phyloP scores from a whole-genome alignment of 2,797 vertebrate genomes.

The Hybognathus amarus region DNA sequence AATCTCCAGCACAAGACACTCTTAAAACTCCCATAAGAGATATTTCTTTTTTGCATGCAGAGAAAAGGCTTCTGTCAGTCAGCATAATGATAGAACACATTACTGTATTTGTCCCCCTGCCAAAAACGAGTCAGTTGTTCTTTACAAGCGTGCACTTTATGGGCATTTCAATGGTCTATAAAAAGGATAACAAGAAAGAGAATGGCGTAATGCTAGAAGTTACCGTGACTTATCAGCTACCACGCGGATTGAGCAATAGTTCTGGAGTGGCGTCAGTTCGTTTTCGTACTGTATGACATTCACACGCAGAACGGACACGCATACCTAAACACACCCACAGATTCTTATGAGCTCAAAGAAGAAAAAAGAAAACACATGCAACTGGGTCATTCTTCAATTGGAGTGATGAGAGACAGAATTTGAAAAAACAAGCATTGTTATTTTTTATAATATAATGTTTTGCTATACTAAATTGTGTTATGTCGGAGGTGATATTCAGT shows the following conservation, averaged over 20 bases:
- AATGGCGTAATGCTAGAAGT: neutral
- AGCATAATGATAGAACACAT: neutral
- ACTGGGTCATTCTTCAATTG: neutral
- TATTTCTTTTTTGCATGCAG: neutral
- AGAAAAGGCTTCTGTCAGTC: neutral
- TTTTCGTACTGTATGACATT: neutral
- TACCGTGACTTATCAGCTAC: constrained; percentile 18
- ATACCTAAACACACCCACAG: constrained; percentile 27
- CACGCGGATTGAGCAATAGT: neutral
- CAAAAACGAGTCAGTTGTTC: constrained; percentile 7
- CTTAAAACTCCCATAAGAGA: neutral
- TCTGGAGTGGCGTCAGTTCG: neutral
- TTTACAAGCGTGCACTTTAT: constrained; percentile 31
- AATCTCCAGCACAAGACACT: neutral
- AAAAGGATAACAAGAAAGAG: constrained; percentile 17
- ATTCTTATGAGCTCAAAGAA: neutral
- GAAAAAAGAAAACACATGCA: neutral
- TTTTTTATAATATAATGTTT: neutral
- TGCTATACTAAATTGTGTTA: neutral
- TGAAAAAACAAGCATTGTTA: neutral
- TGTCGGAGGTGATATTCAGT: neutral
- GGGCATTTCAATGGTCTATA: constrained; percentile 21
- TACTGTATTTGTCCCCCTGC: neutral
- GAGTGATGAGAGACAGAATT: too few relatives aligned
- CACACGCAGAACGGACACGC: neutral